Base-by-base conservation (phyloP, 2,888 invertebrate genomes). In the Acleris cristana region DNA sequence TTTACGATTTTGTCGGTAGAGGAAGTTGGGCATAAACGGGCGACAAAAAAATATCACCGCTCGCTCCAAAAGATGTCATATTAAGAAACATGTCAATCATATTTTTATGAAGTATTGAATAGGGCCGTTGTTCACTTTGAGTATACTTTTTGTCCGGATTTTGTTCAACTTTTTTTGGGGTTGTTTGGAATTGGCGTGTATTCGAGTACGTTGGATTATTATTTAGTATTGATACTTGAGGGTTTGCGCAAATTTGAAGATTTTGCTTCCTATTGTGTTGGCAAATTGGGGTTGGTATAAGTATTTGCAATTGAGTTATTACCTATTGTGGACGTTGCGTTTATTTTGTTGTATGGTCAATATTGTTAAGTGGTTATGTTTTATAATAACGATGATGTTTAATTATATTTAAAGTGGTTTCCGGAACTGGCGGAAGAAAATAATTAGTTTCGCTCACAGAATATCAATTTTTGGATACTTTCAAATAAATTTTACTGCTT, bases 51-150 rank as follows among this genome's bases (percentile, higher is more conserved):
- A 92, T 90, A 92, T 91, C 92, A 91, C 90, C 89, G 91, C 85
- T 80, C 85, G 80, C 66, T 66, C 66, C 61, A 87, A 87, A 87
- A 89, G 87, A 92, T 92, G 92, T 92, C 92, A 92, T 92, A 92
- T 92, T 92, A 92, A 90, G 87, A 87, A 92, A 92, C 87, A 90
- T 90, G 92, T 92, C 92, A 91, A 92, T 92, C 92, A 92, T 92
- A 92, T 90, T 92, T 92, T 90, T 92, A 91, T 92, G 90, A 90
- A 83, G 88, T 81, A 87, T 87, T 90, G 81, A 89, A 87, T 86
- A 83, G 81, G 23, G 78, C 56, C 74, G 85, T 87, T 90, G 90
- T 89, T 90, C 89, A 88, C 89, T 92, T 65, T 90, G 90, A 88
- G 90, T 81, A 88, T 88, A 82, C 82, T 88, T 85, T 81, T 76